Base-by-base conservation (phyloP, 2,888 invertebrate genomes). In the Chymomyza procnemis region DNA sequence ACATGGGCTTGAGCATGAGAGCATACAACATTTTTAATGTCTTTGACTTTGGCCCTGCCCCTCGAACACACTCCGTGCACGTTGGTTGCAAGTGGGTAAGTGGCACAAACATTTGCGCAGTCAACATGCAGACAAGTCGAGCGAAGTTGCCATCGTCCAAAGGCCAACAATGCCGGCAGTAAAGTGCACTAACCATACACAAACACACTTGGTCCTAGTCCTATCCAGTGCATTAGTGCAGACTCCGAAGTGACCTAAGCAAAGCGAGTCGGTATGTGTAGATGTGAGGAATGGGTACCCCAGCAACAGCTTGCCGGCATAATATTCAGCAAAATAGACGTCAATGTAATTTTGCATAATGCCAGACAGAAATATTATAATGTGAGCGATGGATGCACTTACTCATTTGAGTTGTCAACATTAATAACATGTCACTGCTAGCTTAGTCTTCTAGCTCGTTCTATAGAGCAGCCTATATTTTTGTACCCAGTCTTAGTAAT, bases 11-110 rank as follows among this genome's bases (percentile, higher is more conserved):
- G 67, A 50, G 54, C 72, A 50, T 18, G 16, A 67, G 66, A 67
- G 66, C 18, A 50, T 66, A 60, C 66, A 71, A 71, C 79, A 79
- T 64, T 71, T 81, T 66, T 78, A 80, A 78, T 80, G 68, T 69
- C 75, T 78, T 78, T 78, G 72, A 72, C 75, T 80, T 66, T 66
- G 67, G 63, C 66, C 56, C 54, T 59, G 65, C 64, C 54, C n/a
- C 65, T 50, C 12, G 64, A 56, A 48, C 8, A 4, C 22, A 41
- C 41, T 18, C 19, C 30, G 16, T 3, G n/a, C 55, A 0, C n/a
- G 26, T 14, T 12, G 14, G 18, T 12, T 55, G 21, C 41, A 34
- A 63, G 60, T 66, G 80, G 80, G 74, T 70, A 54, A 54, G 82
- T 66, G 61, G 30, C 50, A 46, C 62, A 73, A 71, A 72, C 69